Base-by-base conservation (phyloP, 92 coral and sea anemone genomes). In the Umimayanthus chanpuru region DNA sequence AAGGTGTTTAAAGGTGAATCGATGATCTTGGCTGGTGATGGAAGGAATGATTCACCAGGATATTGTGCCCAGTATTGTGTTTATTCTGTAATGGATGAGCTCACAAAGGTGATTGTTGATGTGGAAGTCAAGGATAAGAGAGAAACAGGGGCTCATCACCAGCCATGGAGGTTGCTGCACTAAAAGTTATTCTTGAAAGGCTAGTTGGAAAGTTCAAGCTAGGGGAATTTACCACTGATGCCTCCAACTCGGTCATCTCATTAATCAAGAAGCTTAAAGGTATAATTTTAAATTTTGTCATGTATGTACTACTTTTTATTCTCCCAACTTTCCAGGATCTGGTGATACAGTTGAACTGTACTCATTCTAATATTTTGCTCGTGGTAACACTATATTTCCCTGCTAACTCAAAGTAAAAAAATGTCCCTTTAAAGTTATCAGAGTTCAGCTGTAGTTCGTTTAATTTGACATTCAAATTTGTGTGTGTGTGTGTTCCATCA, bases 251-350 rank as follows among this genome's bases (percentile, higher is more conserved):
- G 9, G 89, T 91, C 11, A 88, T 91, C 49, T 79, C 91, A n/a
- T 73, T 84, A 74, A 86, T 91, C 65, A 91, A 72, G 86, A 91
- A 88, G 58, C 80, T n/a, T n/a, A n/a, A 91, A 75, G 90, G 93
- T 88, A 76, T 73, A 30, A n/a, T n/a, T n/a, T 29, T 32, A 32
- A 73, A 32, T 71, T 71, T 71, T 70, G 75, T 70, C 36, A 70
- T 70, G 75, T 3, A 70, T 70, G 14, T 70, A 18, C 5, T 71
- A 71, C 32, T 71, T 25, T 71, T 21, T 25, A 23, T 6, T 28
- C 25, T 25, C 39, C n/a, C 10, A 32, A 41, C 49, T 74, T 38
- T 14, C 6, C 6, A 12, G 47, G 47, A 3, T 74, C 26, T 74
- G 53, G 10, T 44, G 25, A 74, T 74, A 14, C 53, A 74, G 49